These are phyloP conservation scores for Alosa sapidissima DNA, from an alignment of 2,797 vertebrate genomes.

Conservation along the genomic window DNA sequence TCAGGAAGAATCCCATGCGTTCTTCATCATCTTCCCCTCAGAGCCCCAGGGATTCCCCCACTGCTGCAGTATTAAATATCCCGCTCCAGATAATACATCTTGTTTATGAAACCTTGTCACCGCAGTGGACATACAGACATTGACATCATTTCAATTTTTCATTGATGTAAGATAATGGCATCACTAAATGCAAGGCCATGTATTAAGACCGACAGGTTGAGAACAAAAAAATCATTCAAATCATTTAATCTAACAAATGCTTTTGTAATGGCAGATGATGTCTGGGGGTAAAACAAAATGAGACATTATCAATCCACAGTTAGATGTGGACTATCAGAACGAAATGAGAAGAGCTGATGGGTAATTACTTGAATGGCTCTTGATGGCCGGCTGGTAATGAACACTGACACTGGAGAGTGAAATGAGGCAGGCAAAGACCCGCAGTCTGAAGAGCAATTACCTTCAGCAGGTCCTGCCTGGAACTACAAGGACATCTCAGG, in stretches of 20 bases:
- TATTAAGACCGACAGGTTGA: neutral
- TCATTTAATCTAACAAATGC: neutral
- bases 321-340: constrained; percentile 19
- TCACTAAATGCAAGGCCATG: neutral
- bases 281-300: neutral
- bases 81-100: neutral
- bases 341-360: constrained; percentile 41
- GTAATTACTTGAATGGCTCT: constrained; percentile 35
- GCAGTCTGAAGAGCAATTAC: constrained; percentile 33
- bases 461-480: constrained; percentile 27
- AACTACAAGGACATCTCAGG: constrained; percentile 16
- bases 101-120: constrained; percentile 2
- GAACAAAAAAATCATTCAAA: neutral
- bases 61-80: constrained; percentile 1
- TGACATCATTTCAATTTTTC: neutral
- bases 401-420: constrained; percentile 30
- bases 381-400: constrained; percentile 39
- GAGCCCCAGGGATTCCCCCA: neutral
- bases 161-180: neutral
- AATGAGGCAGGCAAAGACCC: constrained; percentile 30
- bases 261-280: neutral
- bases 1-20: constrained; percentile 23
- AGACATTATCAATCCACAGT: constrained; percentile 14
- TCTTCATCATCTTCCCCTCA: neutral
- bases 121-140: neutral